Conservation (phyloP, 2,113 vertebrate genomes). For the Egretta garzetta region DNA sequence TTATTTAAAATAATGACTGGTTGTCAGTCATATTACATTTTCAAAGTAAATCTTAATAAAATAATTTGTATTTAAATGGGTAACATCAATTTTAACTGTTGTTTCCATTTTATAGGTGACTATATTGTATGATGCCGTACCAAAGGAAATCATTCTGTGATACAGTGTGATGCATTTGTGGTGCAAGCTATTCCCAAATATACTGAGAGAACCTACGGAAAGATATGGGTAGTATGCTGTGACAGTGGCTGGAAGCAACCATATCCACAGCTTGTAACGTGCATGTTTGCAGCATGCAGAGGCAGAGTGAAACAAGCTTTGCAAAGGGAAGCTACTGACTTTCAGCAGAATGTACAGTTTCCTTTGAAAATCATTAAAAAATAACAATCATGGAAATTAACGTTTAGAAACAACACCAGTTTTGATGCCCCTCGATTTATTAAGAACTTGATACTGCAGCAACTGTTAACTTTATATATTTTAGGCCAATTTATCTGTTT, state of each 20-base stretch:
- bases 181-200: not conserved
- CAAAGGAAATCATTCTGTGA: not conserved
- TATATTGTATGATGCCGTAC: not conserved
- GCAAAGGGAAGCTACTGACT: not conserved
- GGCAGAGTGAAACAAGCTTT: not conserved
- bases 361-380: not conserved
- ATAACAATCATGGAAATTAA: not conserved
- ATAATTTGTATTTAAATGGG: not conserved
- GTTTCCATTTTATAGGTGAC: not conserved
- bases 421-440: not conserved
- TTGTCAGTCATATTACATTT: not conserved
- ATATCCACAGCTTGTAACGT: not conserved
- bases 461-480: not conserved
- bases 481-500: not conserved
- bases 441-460: not conserved
- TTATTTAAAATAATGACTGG: constrained; percentile 38
- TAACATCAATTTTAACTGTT: constrained; percentile 17
- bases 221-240: not conserved
- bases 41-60: constrained; percentile 43
- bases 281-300: not conserved
- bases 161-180: not conserved
- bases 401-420: not conserved
- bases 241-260: not conserved
- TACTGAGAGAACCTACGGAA: not conserved
- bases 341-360: not conserved